A percentile compares a stretch with the other conserved stretches of the same genome.
Evolutionary conservation across 1,140 invertebrate genomes (phyloP).

Genomic region (Drosophila pruinosa): DNA sequence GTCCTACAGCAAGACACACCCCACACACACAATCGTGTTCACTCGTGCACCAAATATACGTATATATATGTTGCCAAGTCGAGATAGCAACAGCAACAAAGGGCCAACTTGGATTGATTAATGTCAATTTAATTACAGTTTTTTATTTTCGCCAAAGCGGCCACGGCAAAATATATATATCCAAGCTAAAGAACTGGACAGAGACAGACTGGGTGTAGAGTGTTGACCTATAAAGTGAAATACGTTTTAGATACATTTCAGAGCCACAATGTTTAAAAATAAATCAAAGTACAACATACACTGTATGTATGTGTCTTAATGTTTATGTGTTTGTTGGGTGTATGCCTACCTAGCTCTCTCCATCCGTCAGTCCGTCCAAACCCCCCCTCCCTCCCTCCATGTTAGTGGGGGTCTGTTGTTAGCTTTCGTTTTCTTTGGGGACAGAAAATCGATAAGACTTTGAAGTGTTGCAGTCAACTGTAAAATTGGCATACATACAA

Average conservation of each 20-base stretch:
- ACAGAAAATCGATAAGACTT: constrained; percentile 49
- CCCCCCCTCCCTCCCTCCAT: too few species aligned
- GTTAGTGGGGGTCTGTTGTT: background rate
- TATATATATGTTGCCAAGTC: constrained; percentile 3
- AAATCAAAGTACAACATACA: constrained; percentile 16
- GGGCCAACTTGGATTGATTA: constrained; percentile 32
- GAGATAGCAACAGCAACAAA: constrained; percentile 19
- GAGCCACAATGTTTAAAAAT: constrained; percentile 30
- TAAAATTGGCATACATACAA: constrained; percentile 45
- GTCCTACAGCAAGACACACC: constrained; percentile 15
- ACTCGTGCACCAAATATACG: background rate
- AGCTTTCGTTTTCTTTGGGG: constrained; percentile 30
- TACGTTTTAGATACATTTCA: constrained; percentile 8
- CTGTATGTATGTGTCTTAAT: background rate
- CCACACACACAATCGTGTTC: constrained; percentile 4
- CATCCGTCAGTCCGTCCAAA: too few species aligned
- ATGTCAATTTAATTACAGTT: constrained; percentile 46
- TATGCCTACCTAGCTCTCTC: background rate
- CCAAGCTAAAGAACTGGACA: background rate
- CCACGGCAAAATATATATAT: constrained; percentile 3
- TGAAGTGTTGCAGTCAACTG: constrained; percentile 41
- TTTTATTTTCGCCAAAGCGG: background rate
- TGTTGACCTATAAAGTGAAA: constrained; percentile 33
- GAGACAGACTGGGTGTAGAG: background rate
- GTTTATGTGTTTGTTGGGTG: background rate